Percentiles rank a stretch among this genome's conserved stretches.
Conservation (phyloP, 2,888 invertebrate genomes). For the Stramonita haemastoma region DNA sequence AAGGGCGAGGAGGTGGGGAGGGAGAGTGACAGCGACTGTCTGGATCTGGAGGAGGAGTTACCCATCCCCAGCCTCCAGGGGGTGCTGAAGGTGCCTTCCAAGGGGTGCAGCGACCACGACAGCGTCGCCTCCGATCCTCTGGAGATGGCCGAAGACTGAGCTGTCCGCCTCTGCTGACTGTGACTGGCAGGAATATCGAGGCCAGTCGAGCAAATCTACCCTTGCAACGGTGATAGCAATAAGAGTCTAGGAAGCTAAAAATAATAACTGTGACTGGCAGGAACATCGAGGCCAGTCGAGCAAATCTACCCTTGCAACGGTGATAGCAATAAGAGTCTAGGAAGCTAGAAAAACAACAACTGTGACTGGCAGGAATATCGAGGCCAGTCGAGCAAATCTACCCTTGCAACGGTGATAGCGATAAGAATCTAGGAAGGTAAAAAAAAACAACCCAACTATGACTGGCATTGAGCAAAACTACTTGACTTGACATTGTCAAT, state of each 20-base stretch:
- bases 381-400: neutral
- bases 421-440: neutral
- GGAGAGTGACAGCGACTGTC: constrained; percentile 27
- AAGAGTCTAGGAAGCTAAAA: neutral
- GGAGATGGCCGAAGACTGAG: constrained; percentile 8
- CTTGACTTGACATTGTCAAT: no score
- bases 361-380: neutral
- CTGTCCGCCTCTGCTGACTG: no score
- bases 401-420: neutral
- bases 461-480: neutral
- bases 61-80: constrained; percentile 25
- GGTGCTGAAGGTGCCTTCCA: constrained; percentile 6
- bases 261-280: neutral
- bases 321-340: no score
- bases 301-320: neutral
- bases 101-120: constrained; percentile 11
- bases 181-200: neutral
- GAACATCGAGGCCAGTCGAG: no score
- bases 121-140: neutral
- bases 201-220: neutral
- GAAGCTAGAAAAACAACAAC: neutral
- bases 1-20: neutral
- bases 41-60: constrained; percentile 27
- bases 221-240: neutral
- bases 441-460: no score